These are phyloP conservation scores for Sweltsa coloradensis DNA, from an alignment of 1,140 invertebrate genomes.

Conservation along the genomic window DNA sequence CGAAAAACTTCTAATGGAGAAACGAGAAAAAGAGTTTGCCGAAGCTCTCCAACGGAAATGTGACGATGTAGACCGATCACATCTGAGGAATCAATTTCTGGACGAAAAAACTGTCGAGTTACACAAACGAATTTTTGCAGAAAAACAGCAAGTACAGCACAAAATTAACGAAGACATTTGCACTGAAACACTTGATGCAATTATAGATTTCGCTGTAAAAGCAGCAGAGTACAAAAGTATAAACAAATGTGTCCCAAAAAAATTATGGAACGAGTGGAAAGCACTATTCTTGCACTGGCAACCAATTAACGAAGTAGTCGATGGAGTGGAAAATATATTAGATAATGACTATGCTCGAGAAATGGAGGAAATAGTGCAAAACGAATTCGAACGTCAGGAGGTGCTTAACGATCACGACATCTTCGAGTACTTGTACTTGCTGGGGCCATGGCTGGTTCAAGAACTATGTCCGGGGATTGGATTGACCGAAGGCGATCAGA, in stretches of 20 bases:
- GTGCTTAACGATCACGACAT: constrained; percentile 27
- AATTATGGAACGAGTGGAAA: constrained; percentile 37
- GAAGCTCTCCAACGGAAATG: constrained; percentile 31
- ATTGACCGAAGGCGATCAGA: constrained; percentile 23
- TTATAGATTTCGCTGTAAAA: constrained; percentile 37
- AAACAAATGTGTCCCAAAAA: constrained; percentile 29
- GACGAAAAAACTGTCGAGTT: constrained; percentile 34
- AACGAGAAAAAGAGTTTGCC: constrained; percentile 32
- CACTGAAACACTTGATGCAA: constrained; percentile 32
- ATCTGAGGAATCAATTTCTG: constrained; percentile 36
- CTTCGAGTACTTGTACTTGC: constrained; percentile 30
- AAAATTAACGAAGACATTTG: constrained; percentile 34
- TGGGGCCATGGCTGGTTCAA: constrained; percentile 29
- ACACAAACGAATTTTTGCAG: constrained; percentile 33
- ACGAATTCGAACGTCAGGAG: constrained; percentile 22
- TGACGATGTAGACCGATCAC: constrained; percentile 30
- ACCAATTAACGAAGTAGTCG: constrained; percentile 34
- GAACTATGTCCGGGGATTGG: constrained; percentile 19
- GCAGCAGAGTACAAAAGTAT: constrained; percentile 33
- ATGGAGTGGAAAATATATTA: constrained; percentile 9
- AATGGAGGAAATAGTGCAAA: constrained; percentile 12
- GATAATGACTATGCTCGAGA: constrained; percentile 8
- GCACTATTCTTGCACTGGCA: constrained; percentile 35
- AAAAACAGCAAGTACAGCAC: constrained; percentile 31
- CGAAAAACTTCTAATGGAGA: constrained; percentile 31